Evolutionary conservation across 2,113 vertebrate species (phyloP).

Genomic region (Morone saxatilis): DNA sequence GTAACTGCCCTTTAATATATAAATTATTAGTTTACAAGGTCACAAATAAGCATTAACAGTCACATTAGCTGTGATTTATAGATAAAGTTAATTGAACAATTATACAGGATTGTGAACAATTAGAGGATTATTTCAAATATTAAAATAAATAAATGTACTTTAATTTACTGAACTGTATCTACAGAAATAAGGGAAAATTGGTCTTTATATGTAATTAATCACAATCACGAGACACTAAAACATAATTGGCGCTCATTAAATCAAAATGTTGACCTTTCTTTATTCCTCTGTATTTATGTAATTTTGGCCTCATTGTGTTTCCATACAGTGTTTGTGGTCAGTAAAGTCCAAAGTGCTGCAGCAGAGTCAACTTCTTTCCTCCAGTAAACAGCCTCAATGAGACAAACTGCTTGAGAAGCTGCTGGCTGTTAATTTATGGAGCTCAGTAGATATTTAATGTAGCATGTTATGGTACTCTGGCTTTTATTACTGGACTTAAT

Average conservation of each 20-base stretch:
- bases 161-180: too few species aligned
- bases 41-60: too few species aligned
- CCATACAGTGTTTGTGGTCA: background rate
- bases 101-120: too few species aligned
- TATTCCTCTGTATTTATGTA: background rate
- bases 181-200: too few species aligned
- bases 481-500: slow-evolving; percentile 78
- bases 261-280: background rate
- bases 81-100: too few species aligned
- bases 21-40: too few species aligned
- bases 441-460: slow-evolving; percentile 80
- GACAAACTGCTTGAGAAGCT: slow-evolving; percentile 72
- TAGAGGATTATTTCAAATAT: too few species aligned
- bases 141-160: too few species aligned
- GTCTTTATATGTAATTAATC: too few species aligned
- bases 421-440: slow-evolving; percentile 74
- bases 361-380: slow-evolving; percentile 44
- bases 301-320: background rate
- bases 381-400: slow-evolving; percentile 62
- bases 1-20: too few species aligned
- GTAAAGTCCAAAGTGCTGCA: background rate
- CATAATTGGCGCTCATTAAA: background rate
- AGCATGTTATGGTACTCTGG: slow-evolving; percentile 79
- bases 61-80: too few species aligned
- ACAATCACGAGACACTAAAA: background rate